phyloP scores from a whole-genome alignment of 2,113 vertebrate species.

The Dasyprocta punctata region DNA sequence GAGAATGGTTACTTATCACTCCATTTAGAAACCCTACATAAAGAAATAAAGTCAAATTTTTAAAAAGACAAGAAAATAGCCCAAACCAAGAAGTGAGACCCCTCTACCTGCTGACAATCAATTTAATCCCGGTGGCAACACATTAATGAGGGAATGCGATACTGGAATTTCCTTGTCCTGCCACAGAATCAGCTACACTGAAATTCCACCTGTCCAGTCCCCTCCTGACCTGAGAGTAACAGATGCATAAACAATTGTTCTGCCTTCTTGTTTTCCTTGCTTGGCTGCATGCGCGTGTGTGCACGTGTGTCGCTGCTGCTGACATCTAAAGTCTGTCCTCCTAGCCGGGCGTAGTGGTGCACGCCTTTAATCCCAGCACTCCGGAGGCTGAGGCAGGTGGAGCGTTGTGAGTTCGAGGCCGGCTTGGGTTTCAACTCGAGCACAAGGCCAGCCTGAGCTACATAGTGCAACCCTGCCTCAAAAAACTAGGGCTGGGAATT shows the following conservation, averaged over 20 bases:
- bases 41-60: not conserved
- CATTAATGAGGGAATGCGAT: not conserved
- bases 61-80: not conserved
- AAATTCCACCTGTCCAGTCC: not conserved
- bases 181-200: not conserved
- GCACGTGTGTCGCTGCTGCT: not conserved
- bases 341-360: too few species aligned
- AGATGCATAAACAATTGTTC: not conserved
- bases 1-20: not conserved
- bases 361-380: too few species aligned
- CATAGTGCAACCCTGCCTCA: too few species aligned
- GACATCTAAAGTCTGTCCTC: constrained; percentile 34
- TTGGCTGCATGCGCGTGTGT: not conserved
- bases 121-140: not conserved
- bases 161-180: not conserved
- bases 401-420: too few species aligned
- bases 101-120: not conserved
- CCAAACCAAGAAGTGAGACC: not conserved
- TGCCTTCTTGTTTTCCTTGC: not conserved
- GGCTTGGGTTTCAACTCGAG: too few species aligned
- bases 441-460: too few species aligned
- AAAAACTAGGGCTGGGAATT: too few species aligned
- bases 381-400: too few species aligned
- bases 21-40: constrained; percentile 16
- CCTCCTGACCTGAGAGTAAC: not conserved